A percentile compares a stretch with the other conserved stretches of the same genome.
phyloP scores from a whole-genome alignment of 2,888 invertebrate genomes.

The Aphidius colemani region DNA sequence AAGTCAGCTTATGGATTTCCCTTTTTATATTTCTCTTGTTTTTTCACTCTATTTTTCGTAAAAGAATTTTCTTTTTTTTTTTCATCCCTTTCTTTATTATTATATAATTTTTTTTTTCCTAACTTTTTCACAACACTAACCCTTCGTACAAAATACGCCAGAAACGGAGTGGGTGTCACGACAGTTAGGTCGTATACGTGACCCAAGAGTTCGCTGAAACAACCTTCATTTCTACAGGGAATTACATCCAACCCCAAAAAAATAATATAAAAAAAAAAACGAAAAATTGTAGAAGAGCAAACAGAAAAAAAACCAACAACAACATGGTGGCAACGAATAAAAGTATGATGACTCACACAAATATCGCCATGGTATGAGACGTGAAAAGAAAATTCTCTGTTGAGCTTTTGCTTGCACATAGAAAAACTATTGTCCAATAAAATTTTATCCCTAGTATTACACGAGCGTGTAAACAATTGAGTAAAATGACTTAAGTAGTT shows the following conservation, averaged over 20 bases:
- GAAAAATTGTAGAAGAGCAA: slow-evolving; percentile 2
- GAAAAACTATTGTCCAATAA: neutral
- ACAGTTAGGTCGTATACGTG: slow-evolving; percentile 53
- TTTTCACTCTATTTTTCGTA: neutral
- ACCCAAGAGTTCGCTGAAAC: slow-evolving; percentile 48
- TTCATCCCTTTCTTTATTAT: no score
- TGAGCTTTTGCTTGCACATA: no score
- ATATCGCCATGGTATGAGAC: no score
- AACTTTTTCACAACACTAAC: slow-evolving; percentile 46
- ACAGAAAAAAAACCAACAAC: slow-evolving; percentile 16
- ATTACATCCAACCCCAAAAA: slow-evolving; percentile 41
- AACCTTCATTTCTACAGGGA: slow-evolving; percentile 48
- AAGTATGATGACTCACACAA: no score
- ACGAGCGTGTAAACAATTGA: no score
- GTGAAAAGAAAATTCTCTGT: no score
- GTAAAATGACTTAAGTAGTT: no score
- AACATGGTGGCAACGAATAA: slow-evolving; percentile 1
- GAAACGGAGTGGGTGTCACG: slow-evolving; percentile 43
- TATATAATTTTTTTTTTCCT: slow-evolving; percentile 24
- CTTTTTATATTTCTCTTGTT: neutral
- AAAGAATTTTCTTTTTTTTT: no score
- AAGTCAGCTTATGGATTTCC: slow-evolving; percentile 34
- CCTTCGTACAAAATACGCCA: slow-evolving; percentile 47
- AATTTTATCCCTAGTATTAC: neutral
- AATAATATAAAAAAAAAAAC: slow-evolving; percentile 12